Conservation (phyloP, 2,113 vertebrate species). For the Suncus etruscus region DNA sequence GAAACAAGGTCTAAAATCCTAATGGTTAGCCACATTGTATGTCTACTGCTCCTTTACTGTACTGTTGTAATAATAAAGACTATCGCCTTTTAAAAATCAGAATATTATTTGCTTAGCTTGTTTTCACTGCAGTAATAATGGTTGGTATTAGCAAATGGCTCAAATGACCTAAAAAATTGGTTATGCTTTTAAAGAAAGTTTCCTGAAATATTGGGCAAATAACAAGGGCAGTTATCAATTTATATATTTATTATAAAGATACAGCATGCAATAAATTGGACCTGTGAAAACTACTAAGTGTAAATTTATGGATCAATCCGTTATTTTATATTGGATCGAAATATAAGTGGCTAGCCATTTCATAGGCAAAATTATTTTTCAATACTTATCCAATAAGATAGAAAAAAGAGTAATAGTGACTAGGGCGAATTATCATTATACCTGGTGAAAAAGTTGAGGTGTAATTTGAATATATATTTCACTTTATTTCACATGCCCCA, state of each 20-base stretch:
- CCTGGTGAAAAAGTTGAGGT: slow-evolving; percentile 53
- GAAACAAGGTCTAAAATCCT: slow-evolving; percentile 18
- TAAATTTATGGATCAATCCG: slow-evolving; percentile 38
- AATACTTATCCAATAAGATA: slow-evolving; percentile 60
- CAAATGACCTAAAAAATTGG: slow-evolving; percentile 2
- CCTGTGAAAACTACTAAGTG: slow-evolving; percentile 46
- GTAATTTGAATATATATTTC: slow-evolving; percentile 52
- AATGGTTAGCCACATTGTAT: neutral
- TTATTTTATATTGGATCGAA: slow-evolving; percentile 29
- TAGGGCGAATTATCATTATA: slow-evolving; percentile 26
- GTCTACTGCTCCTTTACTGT: neutral
- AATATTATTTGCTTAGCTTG: slow-evolving; percentile 55
- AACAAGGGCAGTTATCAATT: slow-evolving; percentile 27
- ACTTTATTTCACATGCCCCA: slow-evolving; percentile 66
- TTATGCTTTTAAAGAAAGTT: slow-evolving; percentile 5
- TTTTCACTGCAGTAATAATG: slow-evolving; percentile 53
- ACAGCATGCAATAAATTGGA: slow-evolving; percentile 67
- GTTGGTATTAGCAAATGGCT: slow-evolving; percentile 30
- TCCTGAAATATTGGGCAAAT: slow-evolving; percentile 54
- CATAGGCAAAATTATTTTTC: slow-evolving; percentile 50
- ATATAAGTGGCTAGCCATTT: neutral
- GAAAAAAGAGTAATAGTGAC: slow-evolving; percentile 43
- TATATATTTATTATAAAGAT: slow-evolving; percentile 55
- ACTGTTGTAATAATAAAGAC: slow-evolving; percentile 41
- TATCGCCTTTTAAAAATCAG: neutral